Conservation (phyloP, 2,113 vertebrate species). For the Corynorhinus townsendii region DNA sequence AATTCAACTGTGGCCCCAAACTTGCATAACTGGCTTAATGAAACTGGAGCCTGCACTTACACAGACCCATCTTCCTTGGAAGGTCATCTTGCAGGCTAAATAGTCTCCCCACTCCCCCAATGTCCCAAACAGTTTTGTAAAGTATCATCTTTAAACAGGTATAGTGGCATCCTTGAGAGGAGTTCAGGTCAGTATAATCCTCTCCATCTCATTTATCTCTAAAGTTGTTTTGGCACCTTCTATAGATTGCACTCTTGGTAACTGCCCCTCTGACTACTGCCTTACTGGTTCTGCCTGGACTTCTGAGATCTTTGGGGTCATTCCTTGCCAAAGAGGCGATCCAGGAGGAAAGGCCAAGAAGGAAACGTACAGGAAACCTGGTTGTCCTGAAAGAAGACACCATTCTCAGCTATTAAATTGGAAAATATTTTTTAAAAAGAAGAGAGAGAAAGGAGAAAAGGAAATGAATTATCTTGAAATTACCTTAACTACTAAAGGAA, state of each 20-base stretch:
- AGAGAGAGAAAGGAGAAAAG: background rate
- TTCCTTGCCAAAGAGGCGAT: background rate
- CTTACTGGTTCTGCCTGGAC: background rate
- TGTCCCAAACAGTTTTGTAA: background rate
- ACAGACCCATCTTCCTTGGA: background rate
- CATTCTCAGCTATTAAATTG: background rate
- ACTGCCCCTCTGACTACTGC: background rate
- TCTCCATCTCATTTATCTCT: background rate
- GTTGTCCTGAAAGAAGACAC: background rate
- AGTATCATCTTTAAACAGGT: background rate
- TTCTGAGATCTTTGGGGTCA: background rate
- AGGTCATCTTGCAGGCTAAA: background rate
- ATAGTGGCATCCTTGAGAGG: background rate
- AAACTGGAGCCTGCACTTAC: background rate
- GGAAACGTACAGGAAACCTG: background rate
- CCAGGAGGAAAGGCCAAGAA: background rate
- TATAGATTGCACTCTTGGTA: background rate
- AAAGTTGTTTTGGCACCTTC: background rate
- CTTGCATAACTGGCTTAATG: background rate
- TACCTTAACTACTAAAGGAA: background rate
- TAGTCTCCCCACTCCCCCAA: background rate
- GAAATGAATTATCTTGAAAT: background rate
- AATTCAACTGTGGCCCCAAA: background rate
- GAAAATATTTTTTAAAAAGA: background rate
- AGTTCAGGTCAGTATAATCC: background rate